Conservation (phyloP, 2,113 vertebrate species). For the Taurulus bubalis region DNA sequence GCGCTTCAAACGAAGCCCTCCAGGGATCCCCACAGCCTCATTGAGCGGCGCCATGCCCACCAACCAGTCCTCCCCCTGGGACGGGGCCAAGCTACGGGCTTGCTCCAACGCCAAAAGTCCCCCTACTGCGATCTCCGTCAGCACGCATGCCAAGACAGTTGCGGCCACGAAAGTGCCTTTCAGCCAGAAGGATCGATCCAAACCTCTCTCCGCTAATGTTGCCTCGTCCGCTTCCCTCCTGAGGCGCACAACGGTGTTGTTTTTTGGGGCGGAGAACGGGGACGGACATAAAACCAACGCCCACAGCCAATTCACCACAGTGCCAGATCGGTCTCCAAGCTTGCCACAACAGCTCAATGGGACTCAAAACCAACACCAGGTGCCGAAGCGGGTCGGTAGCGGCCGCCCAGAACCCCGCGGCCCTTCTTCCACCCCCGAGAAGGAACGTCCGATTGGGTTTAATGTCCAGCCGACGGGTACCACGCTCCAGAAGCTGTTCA, state of each 20-base stretch:
- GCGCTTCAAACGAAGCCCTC: constrained; percentile 9
- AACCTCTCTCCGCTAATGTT: constrained; percentile 24
- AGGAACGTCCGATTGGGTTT: not conserved
- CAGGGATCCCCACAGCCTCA: not conserved
- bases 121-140: constrained; percentile 58
- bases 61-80: constrained; percentile 74
- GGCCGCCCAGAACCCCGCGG: not conserved
- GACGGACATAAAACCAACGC: constrained; percentile 26
- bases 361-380: constrained; percentile 10
- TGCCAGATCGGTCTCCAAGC: constrained; percentile 31
- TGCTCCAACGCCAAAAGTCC: constrained; percentile 59
- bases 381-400: not conserved
- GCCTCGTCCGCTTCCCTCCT: constrained; percentile 11
- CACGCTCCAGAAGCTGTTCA: constrained; percentile 22
- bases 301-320: constrained; percentile 36
- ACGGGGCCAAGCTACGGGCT: constrained; percentile 13
- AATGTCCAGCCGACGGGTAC: not conserved
- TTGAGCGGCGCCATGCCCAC: constrained; percentile 80
- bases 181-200: constrained; percentile 33
- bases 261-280: not conserved
- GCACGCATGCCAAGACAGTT: constrained; percentile 8
- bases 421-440: constrained; percentile 4
- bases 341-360: not conserved
- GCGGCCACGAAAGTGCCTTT: constrained; percentile 88
- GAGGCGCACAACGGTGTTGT: constrained; percentile 1